These are phyloP conservation scores for Sitta europaea DNA, from an alignment of 2,113 vertebrate genomes.

Conservation along the genomic window DNA sequence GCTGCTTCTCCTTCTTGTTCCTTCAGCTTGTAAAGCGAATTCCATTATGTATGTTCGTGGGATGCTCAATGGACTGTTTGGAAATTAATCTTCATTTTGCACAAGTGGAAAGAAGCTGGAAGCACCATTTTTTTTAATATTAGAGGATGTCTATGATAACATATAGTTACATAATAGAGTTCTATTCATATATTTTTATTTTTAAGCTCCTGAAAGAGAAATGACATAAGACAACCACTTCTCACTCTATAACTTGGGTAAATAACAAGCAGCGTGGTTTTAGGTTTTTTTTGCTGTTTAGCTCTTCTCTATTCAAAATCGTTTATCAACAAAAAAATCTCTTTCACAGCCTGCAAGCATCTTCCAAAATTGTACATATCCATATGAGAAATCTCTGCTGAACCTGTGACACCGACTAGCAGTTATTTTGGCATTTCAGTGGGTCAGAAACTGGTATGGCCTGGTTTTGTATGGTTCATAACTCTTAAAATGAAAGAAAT, in stretches of 20 bases:
- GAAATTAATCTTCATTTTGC: not conserved
- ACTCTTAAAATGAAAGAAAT: not conserved
- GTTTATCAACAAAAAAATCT: not conserved
- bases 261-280: not conserved
- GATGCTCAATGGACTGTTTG: not conserved
- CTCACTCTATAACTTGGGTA: not conserved
- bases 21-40: not conserved
- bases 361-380: not conserved
- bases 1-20: not conserved
- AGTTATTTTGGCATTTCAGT: not conserved
- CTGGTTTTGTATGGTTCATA: not conserved
- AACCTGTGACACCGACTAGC: not conserved
- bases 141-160: not conserved
- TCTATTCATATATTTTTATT: not conserved
- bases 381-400: not conserved
- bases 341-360: not conserved
- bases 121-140: not conserved
- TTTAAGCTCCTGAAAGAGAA: not conserved
- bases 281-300: not conserved
- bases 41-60: not conserved
- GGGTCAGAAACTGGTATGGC: not conserved
- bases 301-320: not conserved
- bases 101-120: not conserved
- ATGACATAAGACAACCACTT: not conserved
- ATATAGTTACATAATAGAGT: not conserved